Conservation (phyloP, 1,140 invertebrate genomes). For the Hylyphantes graminicola region DNA sequence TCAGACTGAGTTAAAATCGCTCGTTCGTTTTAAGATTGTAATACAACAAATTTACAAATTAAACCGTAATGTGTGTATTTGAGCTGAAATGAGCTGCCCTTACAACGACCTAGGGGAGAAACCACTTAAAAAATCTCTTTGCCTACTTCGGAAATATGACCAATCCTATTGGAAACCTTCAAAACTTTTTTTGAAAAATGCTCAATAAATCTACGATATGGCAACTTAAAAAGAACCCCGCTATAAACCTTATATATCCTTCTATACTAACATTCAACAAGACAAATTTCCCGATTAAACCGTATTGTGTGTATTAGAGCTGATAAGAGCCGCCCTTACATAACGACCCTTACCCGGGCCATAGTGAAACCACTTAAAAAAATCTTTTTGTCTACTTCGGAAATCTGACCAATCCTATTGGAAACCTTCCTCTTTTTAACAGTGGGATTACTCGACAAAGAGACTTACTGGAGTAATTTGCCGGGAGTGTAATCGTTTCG, state of each 20-base stretch:
- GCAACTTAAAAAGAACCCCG: background rate
- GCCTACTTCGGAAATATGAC: constrained; percentile 39
- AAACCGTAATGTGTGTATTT: constrained; percentile 50
- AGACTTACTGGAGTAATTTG: constrained; percentile 54
- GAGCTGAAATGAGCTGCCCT: constrained; percentile 23
- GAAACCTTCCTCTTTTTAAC: constrained; percentile 22
- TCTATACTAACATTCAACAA: background rate
- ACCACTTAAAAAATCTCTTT: no score
- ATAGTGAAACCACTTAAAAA: constrained; percentile 8
- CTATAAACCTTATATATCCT: constrained; percentile 14
- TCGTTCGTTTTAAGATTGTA: no score
- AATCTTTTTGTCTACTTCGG: background rate
- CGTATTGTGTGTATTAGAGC: constrained; percentile 38
- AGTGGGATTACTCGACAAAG: constrained; percentile 47
- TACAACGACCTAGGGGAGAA: no score
- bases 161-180: constrained; percentile 11
- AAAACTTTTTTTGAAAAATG: no score
- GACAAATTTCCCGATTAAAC: constrained; percentile 56
- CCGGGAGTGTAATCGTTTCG: constrained; percentile 50
- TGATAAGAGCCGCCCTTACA: constrained; percentile 33
- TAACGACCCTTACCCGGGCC: no score
- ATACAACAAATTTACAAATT: constrained; percentile 48
- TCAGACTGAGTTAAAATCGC: no score
- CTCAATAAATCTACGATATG: constrained; percentile 13
- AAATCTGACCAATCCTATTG: constrained; percentile 48